These are phyloP conservation scores for Phoebastria nigripes DNA, from an alignment of 2,797 vertebrate genomes.

Conservation along the genomic window DNA sequence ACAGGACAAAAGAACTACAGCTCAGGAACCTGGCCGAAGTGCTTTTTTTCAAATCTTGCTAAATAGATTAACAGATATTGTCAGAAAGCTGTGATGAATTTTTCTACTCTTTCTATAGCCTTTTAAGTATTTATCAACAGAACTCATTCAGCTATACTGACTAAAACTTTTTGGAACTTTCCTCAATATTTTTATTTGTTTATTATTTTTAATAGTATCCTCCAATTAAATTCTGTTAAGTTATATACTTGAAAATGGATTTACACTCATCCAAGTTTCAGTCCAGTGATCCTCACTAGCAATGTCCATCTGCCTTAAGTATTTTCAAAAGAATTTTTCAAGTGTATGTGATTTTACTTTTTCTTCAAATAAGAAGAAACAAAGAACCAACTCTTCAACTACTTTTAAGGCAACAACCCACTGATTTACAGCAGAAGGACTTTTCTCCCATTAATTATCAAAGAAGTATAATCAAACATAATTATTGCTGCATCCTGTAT, in stretches of 20 bases:
- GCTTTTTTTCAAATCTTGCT: background rate
- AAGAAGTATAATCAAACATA: background rate
- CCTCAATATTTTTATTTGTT: background rate
- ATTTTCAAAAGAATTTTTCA: background rate
- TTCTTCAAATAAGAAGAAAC: background rate
- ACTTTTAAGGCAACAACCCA: background rate
- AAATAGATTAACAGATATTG: background rate
- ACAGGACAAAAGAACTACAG: background rate
- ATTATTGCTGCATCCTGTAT: background rate
- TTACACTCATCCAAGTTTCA: background rate
- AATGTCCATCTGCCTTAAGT: background rate
- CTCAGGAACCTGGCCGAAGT: background rate
- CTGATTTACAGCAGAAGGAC: background rate
- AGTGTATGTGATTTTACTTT: background rate
- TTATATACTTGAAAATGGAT: background rate
- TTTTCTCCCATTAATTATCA: background rate
- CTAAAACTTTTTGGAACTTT: background rate
- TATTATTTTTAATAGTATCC: background rate
- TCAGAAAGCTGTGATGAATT: background rate
- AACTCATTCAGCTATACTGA: background rate
- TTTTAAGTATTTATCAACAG: background rate
- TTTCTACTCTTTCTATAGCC: background rate
- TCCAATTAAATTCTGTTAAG: background rate
- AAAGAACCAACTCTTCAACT: background rate
- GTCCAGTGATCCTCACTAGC: background rate